phyloP scores from a whole-genome alignment of 2,113 vertebrate genomes.

The Sinocyclocheilus rhinocerous region DNA sequence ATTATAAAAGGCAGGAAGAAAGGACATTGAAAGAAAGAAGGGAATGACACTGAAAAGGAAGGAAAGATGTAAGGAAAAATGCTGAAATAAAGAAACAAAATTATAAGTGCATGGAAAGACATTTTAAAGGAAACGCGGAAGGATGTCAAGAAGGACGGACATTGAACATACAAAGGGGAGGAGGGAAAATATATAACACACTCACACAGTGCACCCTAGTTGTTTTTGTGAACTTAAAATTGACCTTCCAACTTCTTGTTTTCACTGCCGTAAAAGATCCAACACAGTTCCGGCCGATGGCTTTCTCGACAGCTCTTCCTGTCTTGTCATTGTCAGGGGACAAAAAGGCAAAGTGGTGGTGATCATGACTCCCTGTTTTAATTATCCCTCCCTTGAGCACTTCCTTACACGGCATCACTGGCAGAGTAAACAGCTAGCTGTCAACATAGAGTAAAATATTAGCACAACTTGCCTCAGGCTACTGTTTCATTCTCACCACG shows the following conservation, averaged over 20 bases:
- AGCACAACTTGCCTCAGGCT: constrained; percentile 14
- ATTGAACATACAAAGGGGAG: background rate
- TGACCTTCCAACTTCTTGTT: constrained; percentile 34
- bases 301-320: constrained; percentile 45
- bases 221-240: constrained; percentile 35
- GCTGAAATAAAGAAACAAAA: background rate
- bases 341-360: constrained; percentile 12
- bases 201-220: constrained; percentile 7
- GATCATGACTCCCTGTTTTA: constrained; percentile 45
- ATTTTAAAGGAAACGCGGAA: background rate
- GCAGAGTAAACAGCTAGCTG: constrained; percentile 52
- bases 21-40: background rate
- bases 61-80: background rate
- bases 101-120: background rate
- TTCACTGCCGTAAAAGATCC: constrained; percentile 16
- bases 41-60: background rate
- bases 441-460: constrained; percentile 42
- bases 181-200: background rate
- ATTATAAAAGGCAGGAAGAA: background rate
- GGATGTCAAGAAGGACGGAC: background rate
- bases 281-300: constrained; percentile 26
- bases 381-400: constrained; percentile 53
- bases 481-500: constrained; percentile 35
- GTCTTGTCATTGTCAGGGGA: constrained; percentile 41
- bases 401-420: constrained; percentile 6